Conservation (phyloP, 2,888 invertebrate species). For the Prionchulus punctatus region DNA sequence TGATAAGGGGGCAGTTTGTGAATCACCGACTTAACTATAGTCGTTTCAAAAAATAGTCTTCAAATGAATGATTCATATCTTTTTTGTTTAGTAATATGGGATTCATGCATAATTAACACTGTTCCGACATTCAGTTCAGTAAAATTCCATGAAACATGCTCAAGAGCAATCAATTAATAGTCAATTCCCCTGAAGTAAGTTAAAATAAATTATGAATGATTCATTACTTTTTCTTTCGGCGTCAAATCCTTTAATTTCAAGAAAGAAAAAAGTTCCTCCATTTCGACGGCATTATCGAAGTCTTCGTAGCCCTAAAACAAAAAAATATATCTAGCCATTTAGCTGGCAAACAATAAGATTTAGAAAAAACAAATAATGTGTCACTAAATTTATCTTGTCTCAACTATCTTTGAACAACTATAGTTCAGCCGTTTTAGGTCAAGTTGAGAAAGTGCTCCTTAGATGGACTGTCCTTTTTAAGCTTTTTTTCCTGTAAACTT, state of each 20-base stretch:
- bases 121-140: background rate
- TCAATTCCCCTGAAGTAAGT: background rate
- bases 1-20: too few relatives aligned
- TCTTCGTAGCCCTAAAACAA: slow-evolving; percentile 64
- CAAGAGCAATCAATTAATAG: background rate
- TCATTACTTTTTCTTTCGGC: slow-evolving; percentile 12
- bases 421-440: too few relatives aligned
- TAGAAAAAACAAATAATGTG: background rate
- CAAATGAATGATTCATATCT: too few relatives aligned
- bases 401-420: too few relatives aligned
- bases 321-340: slow-evolving; percentile 6
- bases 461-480: too few relatives aligned
- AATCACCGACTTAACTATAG: too few relatives aligned
- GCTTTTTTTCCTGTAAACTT: too few relatives aligned
- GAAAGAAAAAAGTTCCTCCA: slow-evolving; percentile 71
- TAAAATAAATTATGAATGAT: background rate
- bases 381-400: too few relatives aligned
- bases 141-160: background rate
- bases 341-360: background rate
- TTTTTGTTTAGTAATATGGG: too few relatives aligned
- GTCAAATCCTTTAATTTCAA: slow-evolving; percentile 47
- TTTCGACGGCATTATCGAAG: slow-evolving; percentile 51
- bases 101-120: too few relatives aligned
- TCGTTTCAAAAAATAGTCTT: too few relatives aligned
- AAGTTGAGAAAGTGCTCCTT: too few relatives aligned